Evolutionary conservation across 2,888 invertebrate genomes (phyloP).

Genomic region (Lycaena phlaeas): DNA sequence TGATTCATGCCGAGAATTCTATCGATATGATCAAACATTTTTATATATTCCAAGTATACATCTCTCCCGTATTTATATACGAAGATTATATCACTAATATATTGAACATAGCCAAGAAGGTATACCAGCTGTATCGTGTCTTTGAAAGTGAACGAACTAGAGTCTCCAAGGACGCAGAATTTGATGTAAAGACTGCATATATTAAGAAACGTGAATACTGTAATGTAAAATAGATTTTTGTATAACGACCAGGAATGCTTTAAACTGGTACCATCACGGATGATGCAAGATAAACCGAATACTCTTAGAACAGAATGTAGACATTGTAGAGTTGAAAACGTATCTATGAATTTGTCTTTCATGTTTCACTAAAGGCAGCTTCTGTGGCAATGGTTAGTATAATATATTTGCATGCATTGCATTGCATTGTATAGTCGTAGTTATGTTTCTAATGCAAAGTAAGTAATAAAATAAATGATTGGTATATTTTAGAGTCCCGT

Average conservation of each 20-base stretch:
- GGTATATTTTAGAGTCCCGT: too few relatives aligned
- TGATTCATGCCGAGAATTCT: conserved; percentile 13
- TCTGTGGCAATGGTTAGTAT: too few relatives aligned
- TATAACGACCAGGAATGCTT: conserved; percentile 7
- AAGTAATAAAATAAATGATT: too few relatives aligned
- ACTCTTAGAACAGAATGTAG: conserved; percentile 10
- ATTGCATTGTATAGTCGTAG: too few relatives aligned
- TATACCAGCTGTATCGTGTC: conserved; percentile 13
- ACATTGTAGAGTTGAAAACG: conserved; percentile 7
- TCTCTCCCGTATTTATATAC: conserved; percentile 20
- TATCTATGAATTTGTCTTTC: too few relatives aligned
- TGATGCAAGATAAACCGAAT: conserved; percentile 13
- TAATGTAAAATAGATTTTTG: conserved; percentile 3
- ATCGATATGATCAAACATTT: conserved; percentile 18
- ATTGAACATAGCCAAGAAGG: conserved; percentile 16
- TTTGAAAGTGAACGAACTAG: conserved; percentile 6
- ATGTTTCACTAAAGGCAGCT: too few relatives aligned
- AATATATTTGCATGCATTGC: too few relatives aligned
- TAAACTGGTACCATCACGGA: conserved; percentile 5
- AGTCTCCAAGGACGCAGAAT: background rate
- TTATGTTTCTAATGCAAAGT: too few relatives aligned
- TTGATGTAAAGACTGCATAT: conserved; percentile 8
- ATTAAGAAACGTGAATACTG: conserved; percentile 2
- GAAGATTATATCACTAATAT: conserved; percentile 14
- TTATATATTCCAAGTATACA: conserved; percentile 13